A percentile compares a stretch with the other conserved stretches of the same genome.
Evolutionary conservation across 1,140 invertebrate species (phyloP).

Genomic region (Neodiprion fabricii): DNA sequence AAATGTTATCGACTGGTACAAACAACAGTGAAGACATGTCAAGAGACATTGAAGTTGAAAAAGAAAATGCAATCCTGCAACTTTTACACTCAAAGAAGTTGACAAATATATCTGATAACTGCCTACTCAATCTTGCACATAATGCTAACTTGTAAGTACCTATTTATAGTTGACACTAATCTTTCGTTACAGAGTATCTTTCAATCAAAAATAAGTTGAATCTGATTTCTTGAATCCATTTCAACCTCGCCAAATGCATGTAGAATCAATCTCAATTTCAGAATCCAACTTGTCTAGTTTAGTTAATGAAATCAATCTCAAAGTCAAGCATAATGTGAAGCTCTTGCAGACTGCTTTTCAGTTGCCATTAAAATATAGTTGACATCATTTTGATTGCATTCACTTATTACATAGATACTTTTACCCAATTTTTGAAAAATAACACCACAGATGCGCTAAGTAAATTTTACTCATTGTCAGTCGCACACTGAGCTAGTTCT

Average conservation of each 20-base stretch:
- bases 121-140: conserved; percentile 67
- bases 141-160: conserved; percentile 71
- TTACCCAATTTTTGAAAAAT: too few species aligned
- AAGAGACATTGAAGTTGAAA: conserved; percentile 70
- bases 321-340: background rate
- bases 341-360: too few species aligned
- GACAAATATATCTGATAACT: conserved; percentile 63
- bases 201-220: too few species aligned
- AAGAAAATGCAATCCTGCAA: conserved; percentile 82
- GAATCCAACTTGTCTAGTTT: background rate
- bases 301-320: background rate
- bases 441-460: too few species aligned
- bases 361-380: too few species aligned
- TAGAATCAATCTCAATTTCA: background rate
- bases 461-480: too few species aligned
- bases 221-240: too few species aligned
- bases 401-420: too few species aligned
- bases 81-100: conserved; percentile 75
- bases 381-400: too few species aligned
- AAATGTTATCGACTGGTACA: conserved; percentile 63
- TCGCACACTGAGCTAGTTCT: too few species aligned
- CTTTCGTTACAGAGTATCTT: background rate
- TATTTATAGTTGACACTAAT: background rate
- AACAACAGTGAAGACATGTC: conserved; percentile 59
- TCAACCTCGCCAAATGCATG: too few species aligned